Percentiles rank a stretch among this genome's conserved stretches.
Conservation (phyloP, 1,140 invertebrate genomes). For the Druon quercuslanigerum region DNA sequence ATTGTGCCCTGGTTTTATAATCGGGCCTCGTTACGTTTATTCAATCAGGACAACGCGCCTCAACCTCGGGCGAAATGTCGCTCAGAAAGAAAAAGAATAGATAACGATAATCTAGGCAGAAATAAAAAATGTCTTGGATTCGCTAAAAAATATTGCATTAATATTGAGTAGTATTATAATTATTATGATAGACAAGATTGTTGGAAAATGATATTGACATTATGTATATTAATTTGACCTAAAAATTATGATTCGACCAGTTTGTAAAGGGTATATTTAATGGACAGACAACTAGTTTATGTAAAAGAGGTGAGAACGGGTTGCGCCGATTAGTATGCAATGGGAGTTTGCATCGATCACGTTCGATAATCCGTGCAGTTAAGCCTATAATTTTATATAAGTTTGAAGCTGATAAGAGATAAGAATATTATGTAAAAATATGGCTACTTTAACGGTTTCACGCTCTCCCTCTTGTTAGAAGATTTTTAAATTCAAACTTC, state of each 20-base stretch:
- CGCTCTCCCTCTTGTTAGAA: background rate
- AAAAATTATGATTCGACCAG: background rate
- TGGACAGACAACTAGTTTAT: background rate
- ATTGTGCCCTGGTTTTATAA: conserved; percentile 65
- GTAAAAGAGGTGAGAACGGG: conserved; percentile 24
- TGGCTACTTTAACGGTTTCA: conserved; percentile 10
- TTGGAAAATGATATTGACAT: background rate
- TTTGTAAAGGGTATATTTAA: background rate
- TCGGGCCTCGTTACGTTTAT: conserved; percentile 49
- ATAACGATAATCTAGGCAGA: background rate
- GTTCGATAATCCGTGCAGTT: conserved; percentile 7
- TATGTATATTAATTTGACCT: background rate
- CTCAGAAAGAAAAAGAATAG: background rate
- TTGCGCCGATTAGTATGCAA: conserved; percentile 18
- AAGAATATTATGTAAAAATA: conserved; percentile 24
- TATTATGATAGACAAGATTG: too few species aligned
- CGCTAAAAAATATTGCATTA: too few species aligned
- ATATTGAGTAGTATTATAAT: too few species aligned
- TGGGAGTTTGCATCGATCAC: conserved; percentile 12
- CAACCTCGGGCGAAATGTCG: conserved; percentile 5
- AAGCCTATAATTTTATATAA: conserved; percentile 18
- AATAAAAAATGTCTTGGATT: background rate
- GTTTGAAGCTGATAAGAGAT: conserved; percentile 18
- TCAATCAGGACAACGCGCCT: conserved; percentile 16
- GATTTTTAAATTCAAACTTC: background rate